Evolutionary conservation across 2,888 invertebrate species (phyloP).

Genomic region (Fragum fragum): DNA sequence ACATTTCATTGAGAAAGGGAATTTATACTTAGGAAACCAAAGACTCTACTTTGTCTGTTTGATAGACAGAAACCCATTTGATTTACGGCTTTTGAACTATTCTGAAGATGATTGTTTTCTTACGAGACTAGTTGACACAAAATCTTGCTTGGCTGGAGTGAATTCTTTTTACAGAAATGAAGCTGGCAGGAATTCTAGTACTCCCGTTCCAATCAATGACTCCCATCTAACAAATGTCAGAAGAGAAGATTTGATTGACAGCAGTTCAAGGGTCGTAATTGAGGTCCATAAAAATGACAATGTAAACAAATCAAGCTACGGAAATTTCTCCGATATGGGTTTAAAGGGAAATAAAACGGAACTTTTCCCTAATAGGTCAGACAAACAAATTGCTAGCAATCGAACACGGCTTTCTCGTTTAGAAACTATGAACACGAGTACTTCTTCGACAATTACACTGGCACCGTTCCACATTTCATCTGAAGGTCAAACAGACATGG

Average conservation of each 20-base stretch:
- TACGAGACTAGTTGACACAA: background rate
- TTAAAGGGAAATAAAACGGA: slow-evolving; percentile 24
- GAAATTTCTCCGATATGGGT: slow-evolving; percentile 14
- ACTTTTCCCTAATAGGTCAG: slow-evolving; percentile 3
- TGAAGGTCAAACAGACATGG: background rate
- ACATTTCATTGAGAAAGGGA: background rate
- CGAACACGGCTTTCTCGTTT: slow-evolving; percentile 4
- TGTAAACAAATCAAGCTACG: slow-evolving; percentile 22
- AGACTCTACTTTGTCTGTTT: slow-evolving; percentile 8
- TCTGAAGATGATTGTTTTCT: background rate
- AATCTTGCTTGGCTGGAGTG: background rate
- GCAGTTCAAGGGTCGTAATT: slow-evolving; percentile 9
- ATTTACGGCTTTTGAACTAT: background rate
- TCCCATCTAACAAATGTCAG: slow-evolving; percentile 15
- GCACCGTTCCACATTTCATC: background rate
- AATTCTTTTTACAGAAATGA: background rate
- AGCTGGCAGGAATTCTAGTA: background rate
- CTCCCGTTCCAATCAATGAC: background rate
- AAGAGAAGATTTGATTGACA: slow-evolving; percentile 9
- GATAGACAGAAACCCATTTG: background rate
- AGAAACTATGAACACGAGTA: background rate
- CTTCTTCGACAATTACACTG: background rate
- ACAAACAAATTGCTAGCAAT: slow-evolving; percentile 13
- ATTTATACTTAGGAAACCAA: background rate
- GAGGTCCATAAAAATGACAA: slow-evolving; percentile 24